A percentile compares a stretch with the other conserved stretches of the same genome.
Conservation (phyloP, 2,888 invertebrate genomes). For the Mesoligia furuncula region DNA sequence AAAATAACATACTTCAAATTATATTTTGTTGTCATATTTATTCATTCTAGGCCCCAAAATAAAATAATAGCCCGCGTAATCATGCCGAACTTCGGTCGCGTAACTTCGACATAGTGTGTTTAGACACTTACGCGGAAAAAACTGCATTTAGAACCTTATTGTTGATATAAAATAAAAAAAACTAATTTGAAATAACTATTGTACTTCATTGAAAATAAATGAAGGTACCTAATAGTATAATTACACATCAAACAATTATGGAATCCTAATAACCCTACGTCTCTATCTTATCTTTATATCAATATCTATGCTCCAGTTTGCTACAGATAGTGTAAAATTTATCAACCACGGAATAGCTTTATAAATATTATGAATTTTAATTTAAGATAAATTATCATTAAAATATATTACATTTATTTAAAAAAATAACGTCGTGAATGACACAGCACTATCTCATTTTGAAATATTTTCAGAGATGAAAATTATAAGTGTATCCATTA, state of each 20-base stretch:
- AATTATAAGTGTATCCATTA: background rate
- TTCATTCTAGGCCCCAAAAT: too few relatives aligned
- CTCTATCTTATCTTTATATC: conserved; percentile 79
- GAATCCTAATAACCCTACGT: conserved; percentile 67
- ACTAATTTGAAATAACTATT: background rate
- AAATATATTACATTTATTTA: background rate
- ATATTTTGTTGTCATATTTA: too few relatives aligned
- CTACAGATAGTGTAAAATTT: conserved; percentile 76
- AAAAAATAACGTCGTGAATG: background rate
- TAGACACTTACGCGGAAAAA: conserved; percentile 1
- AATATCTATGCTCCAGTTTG: conserved; percentile 79
- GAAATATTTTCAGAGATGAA: background rate
- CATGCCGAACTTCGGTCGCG: too few relatives aligned
- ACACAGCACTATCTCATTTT: conserved; percentile 8
- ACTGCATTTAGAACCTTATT: background rate
- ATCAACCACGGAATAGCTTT: conserved; percentile 67
- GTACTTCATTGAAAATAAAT: conserved; percentile 5
- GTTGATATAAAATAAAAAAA: background rate
- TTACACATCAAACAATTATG: conserved; percentile 39
- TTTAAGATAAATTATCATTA: conserved; percentile 17
- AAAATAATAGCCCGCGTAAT: too few relatives aligned
- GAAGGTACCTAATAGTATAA: conserved; percentile 1
- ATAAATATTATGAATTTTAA: conserved; percentile 51
- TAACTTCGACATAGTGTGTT: too few relatives aligned
- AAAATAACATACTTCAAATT: too few relatives aligned